Evolutionary conservation across 2,888 invertebrate species (phyloP), one percentile per base, ranked within the genome.

Genomic region (Gisinianus flammeolus): DNA sequence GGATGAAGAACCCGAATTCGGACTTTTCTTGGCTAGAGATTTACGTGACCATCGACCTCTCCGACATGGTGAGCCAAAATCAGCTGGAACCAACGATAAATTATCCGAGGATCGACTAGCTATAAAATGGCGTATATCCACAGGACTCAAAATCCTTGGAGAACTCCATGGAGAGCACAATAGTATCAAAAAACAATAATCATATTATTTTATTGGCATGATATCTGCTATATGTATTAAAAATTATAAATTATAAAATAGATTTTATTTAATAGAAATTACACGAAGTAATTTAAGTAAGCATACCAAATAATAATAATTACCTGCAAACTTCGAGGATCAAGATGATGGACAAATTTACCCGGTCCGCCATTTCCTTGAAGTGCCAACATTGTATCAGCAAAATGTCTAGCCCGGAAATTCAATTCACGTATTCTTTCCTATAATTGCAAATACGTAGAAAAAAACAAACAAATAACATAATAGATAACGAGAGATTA

Each of bases 101-200:
- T 88, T 88, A 82, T 89, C 89, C 3, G 87, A 87, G 5, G 88
- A 88, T 44, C 87, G 86, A 81, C 88, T 88, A 4, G 87, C 86
- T 71, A 88, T 85, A 71, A 88, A 87, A 72, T 88, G 88, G 19
- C 87, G 86, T 31, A 87, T 86, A 82, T 88, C 88, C 16, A 88
- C 88, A 12, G 88, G 88, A 77, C 88, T 88, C 66, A 88, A 85
- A 54, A 88, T 87, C 35, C 88, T 85, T 2, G 89, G 89, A 1
- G 89, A 88, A 79, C 87, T 88, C 88, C 88, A 89, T 0, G 89
- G 89, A 19, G 88, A 88, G 80, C 87, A 87, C 87, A 88, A 83
- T 80, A 75, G 75, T 19, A 10, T 64, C 28, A 66, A 64, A 74
- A 33, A 62, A 2, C 4, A 6, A 64, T 26, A 64, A 26, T 28